phyloP scores from a whole-genome alignment of 1,140 invertebrate genomes.

The Bombus huntii region DNA sequence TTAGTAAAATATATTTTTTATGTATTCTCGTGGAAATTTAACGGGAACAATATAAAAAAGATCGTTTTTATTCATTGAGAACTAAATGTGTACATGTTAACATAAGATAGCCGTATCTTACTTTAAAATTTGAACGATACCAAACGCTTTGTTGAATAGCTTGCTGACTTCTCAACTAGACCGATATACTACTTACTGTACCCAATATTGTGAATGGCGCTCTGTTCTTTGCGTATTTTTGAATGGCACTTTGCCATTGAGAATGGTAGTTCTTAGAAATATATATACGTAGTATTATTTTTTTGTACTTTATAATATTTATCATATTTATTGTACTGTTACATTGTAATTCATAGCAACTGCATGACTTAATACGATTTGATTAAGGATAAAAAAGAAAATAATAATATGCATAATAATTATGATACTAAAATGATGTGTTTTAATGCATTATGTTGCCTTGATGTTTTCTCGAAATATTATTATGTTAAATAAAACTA shows the following conservation, averaged over 20 bases:
- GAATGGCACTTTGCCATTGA: neutral
- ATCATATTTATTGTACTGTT: neutral
- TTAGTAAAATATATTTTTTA: slow-evolving; percentile 10
- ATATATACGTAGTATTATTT: too few relatives aligned
- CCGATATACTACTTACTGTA: neutral
- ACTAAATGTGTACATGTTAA: neutral
- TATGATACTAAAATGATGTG: too few relatives aligned
- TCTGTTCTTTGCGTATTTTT: neutral
- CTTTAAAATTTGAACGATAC: slow-evolving; percentile 27
- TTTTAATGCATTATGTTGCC: too few relatives aligned
- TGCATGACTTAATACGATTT: too few relatives aligned
- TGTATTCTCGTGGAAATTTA: neutral
- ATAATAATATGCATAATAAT: too few relatives aligned
- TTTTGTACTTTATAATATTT: neutral
- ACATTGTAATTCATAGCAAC: neutral
- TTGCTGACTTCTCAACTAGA: slow-evolving; percentile 19
- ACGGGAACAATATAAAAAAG: neutral
- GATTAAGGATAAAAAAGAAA: too few relatives aligned
- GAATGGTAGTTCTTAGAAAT: neutral
- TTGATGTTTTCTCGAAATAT: too few relatives aligned
- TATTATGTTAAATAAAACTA: too few relatives aligned
- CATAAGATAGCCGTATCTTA: slow-evolving; percentile 5
- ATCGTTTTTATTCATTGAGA: slow-evolving; percentile 1
- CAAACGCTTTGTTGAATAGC: neutral
- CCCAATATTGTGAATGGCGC: neutral